Evolutionary conservation across 2,113 vertebrate genomes (phyloP).

Genomic region (Halcyon malimbica): DNA sequence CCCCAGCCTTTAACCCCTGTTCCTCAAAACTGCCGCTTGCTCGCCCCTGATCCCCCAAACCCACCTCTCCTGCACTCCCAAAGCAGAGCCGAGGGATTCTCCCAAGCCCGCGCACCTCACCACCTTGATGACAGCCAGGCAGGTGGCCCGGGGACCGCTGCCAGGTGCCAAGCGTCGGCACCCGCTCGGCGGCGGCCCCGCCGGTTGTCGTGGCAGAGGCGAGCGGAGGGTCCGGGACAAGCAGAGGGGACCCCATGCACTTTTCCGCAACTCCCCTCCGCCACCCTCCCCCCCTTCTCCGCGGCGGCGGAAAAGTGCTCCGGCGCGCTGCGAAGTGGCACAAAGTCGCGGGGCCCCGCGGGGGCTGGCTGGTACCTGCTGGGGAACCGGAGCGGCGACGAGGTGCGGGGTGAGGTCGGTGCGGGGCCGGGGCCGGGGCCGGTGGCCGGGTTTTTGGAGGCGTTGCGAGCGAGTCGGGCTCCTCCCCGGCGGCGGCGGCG

Average conservation of each 20-base stretch:
- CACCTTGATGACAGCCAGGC: not conserved
- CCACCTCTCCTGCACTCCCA: not conserved
- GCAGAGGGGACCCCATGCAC: not conserved
- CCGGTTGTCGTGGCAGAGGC: not conserved
- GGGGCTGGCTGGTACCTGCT: not conserved
- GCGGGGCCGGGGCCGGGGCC: not conserved
- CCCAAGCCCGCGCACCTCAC: not conserved
- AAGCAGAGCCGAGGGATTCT: not conserved
- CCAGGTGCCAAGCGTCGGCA: not conserved
- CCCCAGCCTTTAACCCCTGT: not conserved
- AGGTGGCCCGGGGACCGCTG: not conserved
- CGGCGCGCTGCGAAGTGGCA: not conserved
- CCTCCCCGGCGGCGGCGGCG: slow-evolving; percentile 8
- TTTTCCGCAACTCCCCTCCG: not conserved
- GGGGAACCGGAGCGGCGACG: not conserved
- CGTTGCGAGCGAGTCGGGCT: not conserved
- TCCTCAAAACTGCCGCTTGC: not conserved
- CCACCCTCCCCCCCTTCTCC: not conserved
- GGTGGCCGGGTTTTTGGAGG: not conserved
- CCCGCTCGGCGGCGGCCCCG: not conserved
- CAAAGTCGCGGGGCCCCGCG: not conserved
- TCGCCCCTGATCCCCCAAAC: not conserved
- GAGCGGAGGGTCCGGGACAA: not conserved
- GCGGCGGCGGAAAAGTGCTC: not conserved
- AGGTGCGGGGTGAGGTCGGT: not conserved